These are phyloP conservation scores for Parthenolecanium corni DNA, from an alignment of 2,888 invertebrate species.

Conservation along the genomic window DNA sequence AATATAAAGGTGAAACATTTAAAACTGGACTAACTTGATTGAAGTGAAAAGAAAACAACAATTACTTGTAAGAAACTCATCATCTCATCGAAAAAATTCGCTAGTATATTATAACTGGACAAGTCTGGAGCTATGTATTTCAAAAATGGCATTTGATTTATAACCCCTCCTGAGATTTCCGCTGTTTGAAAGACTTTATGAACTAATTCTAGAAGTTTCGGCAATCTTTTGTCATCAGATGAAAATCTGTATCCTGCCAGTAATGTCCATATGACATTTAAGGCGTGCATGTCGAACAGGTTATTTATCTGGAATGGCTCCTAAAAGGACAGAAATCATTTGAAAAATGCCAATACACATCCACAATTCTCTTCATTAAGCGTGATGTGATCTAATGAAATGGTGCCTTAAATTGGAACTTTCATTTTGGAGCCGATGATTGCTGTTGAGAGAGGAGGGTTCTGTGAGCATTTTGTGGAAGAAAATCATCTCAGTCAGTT, in stretches of 20 bases:
- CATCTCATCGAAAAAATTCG: slow-evolving; percentile 29
- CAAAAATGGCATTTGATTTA: slow-evolving; percentile 57
- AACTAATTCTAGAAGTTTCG: slow-evolving; percentile 46
- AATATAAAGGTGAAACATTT: not conserved
- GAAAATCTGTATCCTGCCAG: slow-evolving; percentile 45
- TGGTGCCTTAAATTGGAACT: too few relatives aligned
- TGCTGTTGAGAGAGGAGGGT: too few relatives aligned
- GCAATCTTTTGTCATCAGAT: slow-evolving; percentile 47
- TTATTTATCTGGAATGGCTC: slow-evolving; percentile 43
- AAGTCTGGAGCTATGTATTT: slow-evolving; percentile 51
- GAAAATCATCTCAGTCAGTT: too few relatives aligned
- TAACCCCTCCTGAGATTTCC: slow-evolving; percentile 54
- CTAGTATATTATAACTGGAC: slow-evolving; percentile 46
- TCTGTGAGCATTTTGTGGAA: too few relatives aligned
- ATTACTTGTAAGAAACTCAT: slow-evolving; percentile 30
- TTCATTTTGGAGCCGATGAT: too few relatives aligned
- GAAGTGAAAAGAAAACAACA: not conserved
- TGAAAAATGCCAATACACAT: not conserved
- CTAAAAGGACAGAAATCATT: slow-evolving; percentile 1
- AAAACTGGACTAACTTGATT: not conserved
- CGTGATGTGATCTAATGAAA: too few relatives aligned
- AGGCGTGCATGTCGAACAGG: slow-evolving; percentile 49
- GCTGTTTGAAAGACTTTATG: slow-evolving; percentile 51
- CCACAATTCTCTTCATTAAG: too few relatives aligned
- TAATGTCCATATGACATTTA: slow-evolving; percentile 59